Percentiles rank a stretch among this genome's conserved stretches.
Conservation (phyloP, 2,113 vertebrate genomes). For the Polypterus bichir region DNA sequence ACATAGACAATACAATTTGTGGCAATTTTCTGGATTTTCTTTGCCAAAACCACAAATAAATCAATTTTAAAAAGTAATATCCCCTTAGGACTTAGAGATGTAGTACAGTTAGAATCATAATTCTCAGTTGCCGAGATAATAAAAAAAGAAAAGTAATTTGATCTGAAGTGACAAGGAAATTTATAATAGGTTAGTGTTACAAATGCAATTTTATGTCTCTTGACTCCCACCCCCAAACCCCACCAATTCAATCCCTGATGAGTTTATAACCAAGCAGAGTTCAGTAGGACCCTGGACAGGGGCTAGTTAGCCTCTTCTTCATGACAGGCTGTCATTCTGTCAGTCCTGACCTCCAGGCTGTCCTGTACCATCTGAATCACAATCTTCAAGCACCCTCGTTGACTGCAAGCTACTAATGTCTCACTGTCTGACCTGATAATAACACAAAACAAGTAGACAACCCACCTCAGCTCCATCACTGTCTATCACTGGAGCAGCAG, state of each 20-base stretch:
- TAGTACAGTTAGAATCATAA: too few species aligned
- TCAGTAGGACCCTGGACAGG: constrained; percentile 40
- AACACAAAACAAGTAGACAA: constrained; percentile 58
- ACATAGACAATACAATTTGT: too few species aligned
- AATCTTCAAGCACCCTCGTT: constrained; percentile 35
- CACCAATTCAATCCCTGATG: constrained; percentile 14
- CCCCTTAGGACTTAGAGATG: too few species aligned
- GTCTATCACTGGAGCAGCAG: constrained; percentile 37
- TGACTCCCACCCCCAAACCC: too few species aligned
- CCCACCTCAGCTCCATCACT: constrained; percentile 50
- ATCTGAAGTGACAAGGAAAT: too few species aligned
- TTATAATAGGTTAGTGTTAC: too few species aligned
- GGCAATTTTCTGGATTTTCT: too few species aligned
- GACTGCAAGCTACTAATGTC: constrained; percentile 52
- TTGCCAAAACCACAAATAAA: too few species aligned
- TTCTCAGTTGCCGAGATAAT: too few species aligned
- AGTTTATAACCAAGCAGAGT: constrained; percentile 10
- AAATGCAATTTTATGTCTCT: too few species aligned
- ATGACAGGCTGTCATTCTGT: constrained; percentile 70
- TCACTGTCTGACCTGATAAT: constrained; percentile 51
- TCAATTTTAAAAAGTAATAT: too few species aligned
- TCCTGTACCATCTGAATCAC: constrained; percentile 33
- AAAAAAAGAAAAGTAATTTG: too few species aligned
- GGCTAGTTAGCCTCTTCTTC: constrained; percentile 32
- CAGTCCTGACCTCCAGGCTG: constrained; percentile 57